phyloP scores from a whole-genome alignment of 2,113 vertebrate genomes.

The Pollachius pollachius region DNA sequence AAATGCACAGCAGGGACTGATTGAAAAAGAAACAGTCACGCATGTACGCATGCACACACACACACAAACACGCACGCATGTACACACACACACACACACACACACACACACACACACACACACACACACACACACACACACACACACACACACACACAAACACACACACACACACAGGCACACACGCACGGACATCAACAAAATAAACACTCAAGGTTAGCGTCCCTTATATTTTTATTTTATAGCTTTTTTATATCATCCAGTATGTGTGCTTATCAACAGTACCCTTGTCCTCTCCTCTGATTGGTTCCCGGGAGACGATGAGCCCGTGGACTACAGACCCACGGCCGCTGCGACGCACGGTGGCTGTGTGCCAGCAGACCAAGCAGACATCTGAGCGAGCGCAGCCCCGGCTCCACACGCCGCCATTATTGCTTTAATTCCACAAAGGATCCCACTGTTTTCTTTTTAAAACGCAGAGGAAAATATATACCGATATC shows the following conservation, averaged over 20 bases:
- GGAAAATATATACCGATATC: conserved; percentile 63
- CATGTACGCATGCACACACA: no score
- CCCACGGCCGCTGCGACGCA: conserved; percentile 13
- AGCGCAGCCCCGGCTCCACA: conserved; percentile 47
- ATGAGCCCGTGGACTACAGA: conserved; percentile 18
- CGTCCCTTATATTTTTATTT: conserved; percentile 69
- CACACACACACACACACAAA: no score
- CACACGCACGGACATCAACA: not conserved
- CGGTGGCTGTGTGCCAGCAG: conserved; percentile 32
- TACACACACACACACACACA: no score
- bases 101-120: no score
- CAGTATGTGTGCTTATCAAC: conserved; percentile 76
- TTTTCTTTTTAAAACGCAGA: conserved; percentile 58
- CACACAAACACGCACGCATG: no score
- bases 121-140: no score
- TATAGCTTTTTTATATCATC: conserved; percentile 69
- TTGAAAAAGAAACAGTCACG: no score
- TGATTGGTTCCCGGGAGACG: conserved; percentile 34
- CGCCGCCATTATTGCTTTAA: conserved; percentile 75
- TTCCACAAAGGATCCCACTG: conserved; percentile 40
- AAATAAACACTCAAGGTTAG: conserved; percentile 34
- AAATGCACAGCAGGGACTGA: no score
- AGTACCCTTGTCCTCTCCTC: conserved; percentile 44
- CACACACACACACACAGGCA: no score
- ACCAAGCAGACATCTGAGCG: conserved; percentile 27